Base-by-base conservation (phyloP, 2,888 invertebrate genomes). In the Thysanoteuthis rhombus region DNA sequence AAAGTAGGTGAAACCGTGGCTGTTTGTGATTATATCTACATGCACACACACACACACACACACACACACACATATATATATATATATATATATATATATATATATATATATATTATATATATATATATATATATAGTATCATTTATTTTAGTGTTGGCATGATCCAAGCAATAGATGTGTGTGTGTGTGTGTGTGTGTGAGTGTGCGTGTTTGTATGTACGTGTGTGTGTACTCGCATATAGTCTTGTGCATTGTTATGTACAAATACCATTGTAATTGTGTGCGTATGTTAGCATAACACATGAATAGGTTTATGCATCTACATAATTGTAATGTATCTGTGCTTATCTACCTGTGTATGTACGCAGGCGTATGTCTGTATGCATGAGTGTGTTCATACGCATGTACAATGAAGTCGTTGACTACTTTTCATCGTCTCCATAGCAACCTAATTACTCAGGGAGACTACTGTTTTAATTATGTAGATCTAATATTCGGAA, bases 401-500 rank as follows among this genome's bases (percentile, higher is more conserved):
- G 75, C 75, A 75, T 75, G n/a, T 75, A 75, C 75, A 75, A n/a
- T 16, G 75, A 36, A n/a, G 75, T n/a, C n/a, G 36, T 36, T 75
- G 6, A n/a, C 75, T 75, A 75, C 75, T 75, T 75, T 75, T 75
- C 75, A 75, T 75, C 75, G 75, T 75, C 75, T 75, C 75, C 75
- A 75, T 75, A 36, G 75, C 75, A n/a, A 75, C 75, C n/a, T 75
- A 75, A 75, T 75, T 75, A 75, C 75, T 75, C n/a, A n/a, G n/a
- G 10, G 75, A 75, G 75, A 75, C 75, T 75, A 75, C 75, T 75
- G 75, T 75, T 75, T 75, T 75, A 75, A 75, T 75, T 75, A 75
- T 75, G 75, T 75, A 75, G 75, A 75, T 75, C 75, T 75, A 75
- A 75, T 75, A 75, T 75, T 75, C n/a, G 75, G 75, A 75, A 75